These are phyloP conservation scores for Corythornis leucogaster DNA, from an alignment of 2,797 vertebrate genomes.

Conservation along the genomic window DNA sequence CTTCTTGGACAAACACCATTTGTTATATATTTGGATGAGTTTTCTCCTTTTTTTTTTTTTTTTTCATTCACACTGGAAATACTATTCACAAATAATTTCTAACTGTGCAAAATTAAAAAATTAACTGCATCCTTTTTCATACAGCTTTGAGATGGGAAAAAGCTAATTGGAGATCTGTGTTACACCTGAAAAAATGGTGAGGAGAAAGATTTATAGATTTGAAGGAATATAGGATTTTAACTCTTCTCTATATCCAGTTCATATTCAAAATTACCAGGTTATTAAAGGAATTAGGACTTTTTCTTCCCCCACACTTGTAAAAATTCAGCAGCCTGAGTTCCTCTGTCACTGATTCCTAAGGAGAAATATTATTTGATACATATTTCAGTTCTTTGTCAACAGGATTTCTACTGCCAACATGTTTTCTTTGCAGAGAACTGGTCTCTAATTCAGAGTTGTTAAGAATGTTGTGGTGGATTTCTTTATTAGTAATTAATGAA, in stretches of 20 bases:
- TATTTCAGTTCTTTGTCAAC: neutral
- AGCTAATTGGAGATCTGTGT: too few relatives aligned
- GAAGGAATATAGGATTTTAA: neutral
- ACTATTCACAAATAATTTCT: neutral
- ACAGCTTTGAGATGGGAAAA: neutral
- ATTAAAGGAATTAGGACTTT: neutral
- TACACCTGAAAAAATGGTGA: neutral
- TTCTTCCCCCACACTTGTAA: neutral
- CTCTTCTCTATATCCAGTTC: neutral
- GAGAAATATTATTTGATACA: neutral
- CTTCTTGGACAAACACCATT: neutral
- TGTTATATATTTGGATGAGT: neutral
- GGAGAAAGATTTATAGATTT: neutral
- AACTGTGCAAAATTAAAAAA: neutral
- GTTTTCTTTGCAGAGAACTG: neutral
- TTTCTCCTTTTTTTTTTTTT: neutral
- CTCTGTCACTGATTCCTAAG: neutral
- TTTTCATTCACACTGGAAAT: neutral
- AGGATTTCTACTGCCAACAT: neutral
- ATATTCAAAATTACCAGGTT: neutral
- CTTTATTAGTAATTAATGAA: neutral
- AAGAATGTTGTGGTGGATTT: neutral
- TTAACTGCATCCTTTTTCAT: neutral
- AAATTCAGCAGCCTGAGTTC: neutral
- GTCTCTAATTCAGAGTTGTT: neutral